These are phyloP conservation scores for Protobothrops flavoviridis DNA, from an alignment of 2,113 vertebrate genomes.

Conservation along the genomic window DNA sequence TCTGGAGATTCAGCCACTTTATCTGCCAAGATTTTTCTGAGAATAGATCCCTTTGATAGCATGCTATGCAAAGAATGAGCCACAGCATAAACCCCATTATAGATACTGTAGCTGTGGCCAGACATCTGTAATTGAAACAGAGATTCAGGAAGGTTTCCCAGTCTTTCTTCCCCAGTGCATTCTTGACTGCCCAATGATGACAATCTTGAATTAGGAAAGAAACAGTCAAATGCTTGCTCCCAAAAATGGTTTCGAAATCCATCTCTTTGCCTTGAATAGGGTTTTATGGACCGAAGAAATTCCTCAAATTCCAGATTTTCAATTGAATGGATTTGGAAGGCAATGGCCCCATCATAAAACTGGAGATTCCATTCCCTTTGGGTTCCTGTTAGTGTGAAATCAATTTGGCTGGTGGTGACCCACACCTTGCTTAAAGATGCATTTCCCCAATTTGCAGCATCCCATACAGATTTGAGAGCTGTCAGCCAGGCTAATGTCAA, in stretches of 20 bases:
- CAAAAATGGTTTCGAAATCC: background rate
- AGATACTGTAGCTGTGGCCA: background rate
- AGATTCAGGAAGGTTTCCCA: background rate
- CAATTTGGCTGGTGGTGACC: background rate
- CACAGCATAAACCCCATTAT: background rate
- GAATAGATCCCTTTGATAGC: no score
- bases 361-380: background rate
- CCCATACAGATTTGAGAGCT: background rate
- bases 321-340: background rate
- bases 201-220: background rate
- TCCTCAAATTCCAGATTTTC: background rate
- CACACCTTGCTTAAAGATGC: background rate
- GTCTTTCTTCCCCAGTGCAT: background rate
- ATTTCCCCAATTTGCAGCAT: background rate
- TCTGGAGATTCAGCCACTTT: no score
- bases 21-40: background rate
- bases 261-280: background rate
- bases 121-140: background rate
- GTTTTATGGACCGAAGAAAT: background rate
- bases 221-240: constrained; percentile 11
- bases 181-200: no score
- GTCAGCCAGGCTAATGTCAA: background rate
- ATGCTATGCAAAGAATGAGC: background rate
- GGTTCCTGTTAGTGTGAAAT: background rate
- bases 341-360: background rate